phyloP scores from a whole-genome alignment of 2,888 invertebrate genomes.

The Caenorhabditis sp. region DNA sequence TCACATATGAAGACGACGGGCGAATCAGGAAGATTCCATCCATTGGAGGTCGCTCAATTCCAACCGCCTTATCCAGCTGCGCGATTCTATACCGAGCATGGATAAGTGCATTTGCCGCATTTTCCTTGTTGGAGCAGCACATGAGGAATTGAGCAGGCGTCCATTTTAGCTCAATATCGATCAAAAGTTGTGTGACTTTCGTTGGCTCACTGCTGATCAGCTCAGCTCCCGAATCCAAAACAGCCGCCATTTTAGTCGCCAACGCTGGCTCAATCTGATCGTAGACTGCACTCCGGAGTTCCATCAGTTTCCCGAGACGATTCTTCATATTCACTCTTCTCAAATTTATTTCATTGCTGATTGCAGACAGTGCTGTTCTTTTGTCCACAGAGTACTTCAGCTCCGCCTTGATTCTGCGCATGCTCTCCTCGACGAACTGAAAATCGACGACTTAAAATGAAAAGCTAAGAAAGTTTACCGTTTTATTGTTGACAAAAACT shows the following conservation, averaged over 20 bases:
- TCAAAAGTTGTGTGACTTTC: slow-evolving; percentile 64
- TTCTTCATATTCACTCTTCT: slow-evolving; percentile 36
- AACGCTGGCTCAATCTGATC: slow-evolving; percentile 37
- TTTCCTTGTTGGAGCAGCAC: slow-evolving; percentile 68
- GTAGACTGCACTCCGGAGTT: slow-evolving; percentile 31
- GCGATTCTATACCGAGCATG: slow-evolving; percentile 85
- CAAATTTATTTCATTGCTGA: slow-evolving; percentile 40
- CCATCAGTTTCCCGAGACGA: slow-evolving; percentile 42
- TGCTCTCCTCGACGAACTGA: slow-evolving; percentile 56
- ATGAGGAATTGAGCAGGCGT: slow-evolving; percentile 67
- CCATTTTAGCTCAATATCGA: slow-evolving; percentile 65
- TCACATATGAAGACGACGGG: slow-evolving; percentile 86
- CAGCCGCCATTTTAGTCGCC: slow-evolving; percentile 18
- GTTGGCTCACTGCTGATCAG: slow-evolving; percentile 52
- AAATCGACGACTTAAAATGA: neutral
- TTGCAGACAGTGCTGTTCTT: slow-evolving; percentile 28
- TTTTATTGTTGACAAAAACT: slow-evolving; percentile 27
- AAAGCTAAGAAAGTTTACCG: neutral
- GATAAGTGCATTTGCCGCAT: slow-evolving; percentile 62
- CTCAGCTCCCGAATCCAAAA: slow-evolving; percentile 42
- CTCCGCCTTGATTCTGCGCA: slow-evolving; percentile 51
- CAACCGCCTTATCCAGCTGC: slow-evolving; percentile 42
- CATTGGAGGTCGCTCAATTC: slow-evolving; percentile 46
- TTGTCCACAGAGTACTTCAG: slow-evolving; percentile 11
- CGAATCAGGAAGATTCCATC: slow-evolving; percentile 97